Conservation (phyloP, 2,888 invertebrate species). For the Atethmia centrago region DNA sequence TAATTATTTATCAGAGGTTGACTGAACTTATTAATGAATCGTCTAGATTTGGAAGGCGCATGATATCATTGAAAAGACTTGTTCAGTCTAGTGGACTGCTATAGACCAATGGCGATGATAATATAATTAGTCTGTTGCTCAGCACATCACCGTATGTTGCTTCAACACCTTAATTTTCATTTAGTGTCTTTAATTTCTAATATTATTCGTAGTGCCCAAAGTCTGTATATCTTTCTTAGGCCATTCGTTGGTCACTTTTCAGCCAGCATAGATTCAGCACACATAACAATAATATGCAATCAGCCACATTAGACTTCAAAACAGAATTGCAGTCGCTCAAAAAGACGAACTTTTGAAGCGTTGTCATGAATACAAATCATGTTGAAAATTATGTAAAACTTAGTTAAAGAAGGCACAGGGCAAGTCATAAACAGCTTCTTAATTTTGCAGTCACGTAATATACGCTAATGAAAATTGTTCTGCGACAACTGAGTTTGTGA, state of each 20-base stretch:
- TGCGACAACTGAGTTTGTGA: constrained; percentile 83
- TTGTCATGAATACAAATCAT: constrained; percentile 76
- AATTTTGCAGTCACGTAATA: constrained; percentile 86
- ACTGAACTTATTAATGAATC: no score
- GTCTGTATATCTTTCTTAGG: background rate
- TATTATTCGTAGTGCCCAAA: background rate
- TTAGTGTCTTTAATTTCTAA: background rate
- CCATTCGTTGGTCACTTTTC: background rate
- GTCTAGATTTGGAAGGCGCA: background rate
- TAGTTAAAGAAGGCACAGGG: constrained; percentile 68
- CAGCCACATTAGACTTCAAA: background rate
- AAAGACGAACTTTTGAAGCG: constrained; percentile 59
- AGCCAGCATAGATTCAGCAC: background rate
- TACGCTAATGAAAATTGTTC: constrained; percentile 88
- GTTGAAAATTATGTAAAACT: constrained; percentile 77
- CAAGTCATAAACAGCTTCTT: constrained; percentile 74
- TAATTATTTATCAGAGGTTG: background rate
- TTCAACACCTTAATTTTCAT: background rate
- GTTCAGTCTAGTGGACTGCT: background rate
- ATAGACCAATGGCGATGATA: background rate
- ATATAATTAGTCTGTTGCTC: background rate
- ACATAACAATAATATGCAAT: constrained; percentile 50
- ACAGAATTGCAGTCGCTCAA: constrained; percentile 26
- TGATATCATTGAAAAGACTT: background rate
- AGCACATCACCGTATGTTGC: background rate